Evolutionary conservation across 2,888 invertebrate genomes (phyloP), one percentile per base, ranked within the genome.

Genomic region (Clunio marinus): DNA sequence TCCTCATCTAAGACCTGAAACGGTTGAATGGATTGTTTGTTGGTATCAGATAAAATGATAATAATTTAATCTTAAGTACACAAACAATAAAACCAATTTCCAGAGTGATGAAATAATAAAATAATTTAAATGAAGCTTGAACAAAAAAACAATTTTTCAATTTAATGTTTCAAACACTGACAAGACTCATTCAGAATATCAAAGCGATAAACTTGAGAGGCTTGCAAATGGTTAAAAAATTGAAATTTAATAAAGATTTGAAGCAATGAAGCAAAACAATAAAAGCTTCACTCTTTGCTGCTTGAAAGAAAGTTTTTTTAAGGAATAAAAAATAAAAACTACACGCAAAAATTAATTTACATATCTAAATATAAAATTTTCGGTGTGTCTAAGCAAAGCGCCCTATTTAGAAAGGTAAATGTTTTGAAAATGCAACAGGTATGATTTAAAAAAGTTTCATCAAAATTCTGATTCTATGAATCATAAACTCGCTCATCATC

Each of bases 1-100:
- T 65, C 65, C 28, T 65, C 65, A 51, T 65, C 65, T 65, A 65
- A 28, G 25, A 65, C 65, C 65, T 65, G 51, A 28, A 46, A 65
- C 8, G 22, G 24, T 62, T 15, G n/a, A n/a, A 15, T 62, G 37
- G 4, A 62, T 15, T 45, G 4, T n/a, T n/a, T n/a, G n/a, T n/a
- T n/a, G n/a, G n/a, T n/a, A n/a, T n/a, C n/a, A n/a, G n/a, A n/a
- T n/a, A n/a, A n/a, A n/a, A n/a, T n/a, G n/a, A 32, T 4, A 32
- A 32, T 32, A 32, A 32, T 32, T 32, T 32, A 8, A 7, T 32
- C n/a, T n/a, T n/a, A n/a, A n/a, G n/a, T n/a, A n/a, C n/a, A n/a
- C n/a, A n/a, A n/a, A n/a, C n/a, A n/a, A n/a, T 41, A 15, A 28
- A 51, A 65, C 10, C 3, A 8, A 62, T 27, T 46, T 27, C 17